Base-by-base conservation (phyloP, 2,888 invertebrate species). In the Melanostoma mellinum region DNA sequence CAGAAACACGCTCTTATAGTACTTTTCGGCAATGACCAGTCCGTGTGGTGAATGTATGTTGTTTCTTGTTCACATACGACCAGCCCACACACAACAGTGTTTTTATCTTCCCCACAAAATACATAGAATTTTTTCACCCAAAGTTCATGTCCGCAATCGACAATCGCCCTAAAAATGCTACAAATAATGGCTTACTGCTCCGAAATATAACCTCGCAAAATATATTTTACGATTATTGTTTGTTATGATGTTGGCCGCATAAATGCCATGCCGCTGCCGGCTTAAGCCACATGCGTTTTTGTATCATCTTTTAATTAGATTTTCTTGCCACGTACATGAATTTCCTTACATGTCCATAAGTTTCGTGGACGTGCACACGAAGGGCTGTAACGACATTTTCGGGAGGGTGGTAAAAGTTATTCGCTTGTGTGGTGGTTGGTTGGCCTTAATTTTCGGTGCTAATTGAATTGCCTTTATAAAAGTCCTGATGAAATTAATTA, bases 231-330 rank as follows among this genome's bases (percentile, higher is more conserved):
- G 81, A 81, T 81, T 81, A 81, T 81, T 81, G 71, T 81, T 68
- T 67, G 76, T 76, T 81, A 81, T 81, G 72, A 81, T 81, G 81
- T 81, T 55, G 76, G 61, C 20, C 20, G 48, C 81, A 76, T 76
- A 81, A 81, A 81, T 76, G 81, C 20, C 20, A 20, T 20, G 20
- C 20, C 20, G 20, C 20, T 20, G 20, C 53, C 67, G 48, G 71
- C 53, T 67, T 74, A 67, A 72, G 81, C 67, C 72, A 76, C 69
- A 84, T 74, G 69, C 58, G 72, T 71, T 76, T 75, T 78, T 68
- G 73, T 78, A 78, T 78, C 75, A 71, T 78, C 81, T 85, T 81
- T 86, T 86, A 86, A 86, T 86, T 86, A 85, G 85, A 85, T 78
- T 81, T 85, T 68, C 78, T 63, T 58, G 35, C 78, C 86, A 86